Evolutionary conservation across 1,140 invertebrate species (phyloP), one percentile per base, ranked within the genome.

Genomic region (Proales similis): DNA sequence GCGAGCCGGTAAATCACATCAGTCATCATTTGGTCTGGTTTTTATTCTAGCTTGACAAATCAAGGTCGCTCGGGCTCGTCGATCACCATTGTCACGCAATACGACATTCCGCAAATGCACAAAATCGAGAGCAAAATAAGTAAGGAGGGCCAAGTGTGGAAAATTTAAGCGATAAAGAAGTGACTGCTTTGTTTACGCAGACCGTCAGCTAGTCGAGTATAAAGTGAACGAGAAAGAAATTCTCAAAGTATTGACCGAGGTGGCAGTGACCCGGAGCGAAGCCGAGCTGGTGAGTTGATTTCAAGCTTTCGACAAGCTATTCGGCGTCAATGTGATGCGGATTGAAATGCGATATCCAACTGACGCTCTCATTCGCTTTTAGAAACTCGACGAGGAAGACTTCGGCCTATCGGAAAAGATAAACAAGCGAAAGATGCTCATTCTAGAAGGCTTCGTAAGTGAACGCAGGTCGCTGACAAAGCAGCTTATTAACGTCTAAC

Each of bases 81-180:
- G 0, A 82, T 98, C 43, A 90, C 88, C 20, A 79, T 98, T 36
- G 83, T 97, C 48, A 90, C 88, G 1, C 92, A 90, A 17, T 81
- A 87, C 72, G 92, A 98, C 71, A 82, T 97, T 11, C 82, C 86
- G 70, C 76, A 90, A 24, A 77, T 97, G 3, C 82, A 88, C 30
- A 82, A 84, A 36, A 88, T 97, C 61, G 93, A 97, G 79, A 77
- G 83, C 12, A 78, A 79, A 49, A 88, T 93, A 67, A 85, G 86
- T 67, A 69, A 68, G 69, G n/a, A n/a, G n/a, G n/a, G n/a, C n/a
- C n/a, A n/a, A n/a, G n/a, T n/a, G n/a, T n/a, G n/a, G n/a, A n/a
- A n/a, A n/a, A n/a, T n/a, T n/a, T n/a, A n/a, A n/a, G n/a, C n/a
- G n/a, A n/a, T n/a, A 24, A 17, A 22, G 2, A 12, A 22, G 39